Evolutionary conservation across 2,888 invertebrate genomes (phyloP), one percentile per base, ranked within the genome.

Genomic region (Psylliodes chrysocephalus): DNA sequence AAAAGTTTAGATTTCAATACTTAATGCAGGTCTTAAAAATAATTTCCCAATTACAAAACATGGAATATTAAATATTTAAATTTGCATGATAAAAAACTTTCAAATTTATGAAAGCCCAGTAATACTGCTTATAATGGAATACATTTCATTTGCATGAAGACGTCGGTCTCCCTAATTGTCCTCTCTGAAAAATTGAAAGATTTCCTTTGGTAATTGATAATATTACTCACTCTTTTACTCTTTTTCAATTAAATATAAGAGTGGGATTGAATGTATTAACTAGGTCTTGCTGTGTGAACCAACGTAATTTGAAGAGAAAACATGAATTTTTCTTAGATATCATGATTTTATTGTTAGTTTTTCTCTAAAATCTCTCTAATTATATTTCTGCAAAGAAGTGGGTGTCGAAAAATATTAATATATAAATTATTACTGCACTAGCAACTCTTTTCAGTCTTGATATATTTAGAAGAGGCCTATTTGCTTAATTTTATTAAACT

Each of bases 21-120:
- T 49, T 59, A 66, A 69, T 66, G 67, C 64, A 49, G 38, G 72
- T 69, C 69, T 73, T 72, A 72, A 73, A 75, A 75, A 72, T 75
- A 75, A 76, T 73, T 74, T 70, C 69, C 70, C 75, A 75, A 76
- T 76, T 76, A 75, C 73, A 68, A 76, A 76, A 76, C 75, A 75
- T 76, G 76, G 76, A 76, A 76, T 76, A 76, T 75, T 74, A 71
- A 74, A 74, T 72, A 70, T 70, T 49, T 63, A 64, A 61, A 75
- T 76, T 75, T 75, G 73, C 74, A 74, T 76, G 74, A 73, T 75
- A 69, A 72, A 67, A 74, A 74, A 71, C 56, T 72, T 59, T 73
- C 66, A 69, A 72, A 68, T 75, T 73, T 74, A 72, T 73, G 71
- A 75, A 75, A 72, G 72, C 74, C 72, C 72, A 74, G 73, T 74